A percentile compares a stretch with the other conserved stretches of the same genome.
Conservation (phyloP, 2,113 vertebrate genomes). For the Cynoglossus semilaevis region DNA sequence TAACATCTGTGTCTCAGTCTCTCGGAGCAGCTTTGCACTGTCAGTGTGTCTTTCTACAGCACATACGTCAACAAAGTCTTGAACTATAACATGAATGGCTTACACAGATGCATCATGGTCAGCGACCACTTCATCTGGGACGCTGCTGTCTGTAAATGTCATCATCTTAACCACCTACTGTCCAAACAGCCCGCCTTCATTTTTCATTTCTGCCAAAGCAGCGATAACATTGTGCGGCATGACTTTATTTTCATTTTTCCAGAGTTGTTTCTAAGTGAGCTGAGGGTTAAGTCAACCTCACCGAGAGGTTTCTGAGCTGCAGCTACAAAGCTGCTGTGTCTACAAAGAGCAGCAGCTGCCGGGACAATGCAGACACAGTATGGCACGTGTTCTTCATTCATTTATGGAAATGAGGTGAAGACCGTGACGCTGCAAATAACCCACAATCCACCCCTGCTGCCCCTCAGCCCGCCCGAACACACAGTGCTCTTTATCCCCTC, state of each 20-base stretch:
- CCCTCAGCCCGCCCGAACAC: constrained; percentile 13
- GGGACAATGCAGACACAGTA: constrained; percentile 31
- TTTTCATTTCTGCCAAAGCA: constrained; percentile 13
- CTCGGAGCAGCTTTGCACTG: no score
- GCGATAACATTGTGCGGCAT: no score
- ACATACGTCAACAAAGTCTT: no score
- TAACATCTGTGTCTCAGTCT: no score
- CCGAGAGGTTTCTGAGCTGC: constrained; percentile 1
- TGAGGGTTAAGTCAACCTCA: no score
- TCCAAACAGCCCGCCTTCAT: constrained; percentile 1
- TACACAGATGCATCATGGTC: constrained; percentile 3
- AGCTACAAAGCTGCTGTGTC: neutral
- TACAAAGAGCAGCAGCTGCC: constrained; percentile 54
- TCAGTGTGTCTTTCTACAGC: no score
- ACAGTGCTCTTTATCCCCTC: constrained; percentile 23
- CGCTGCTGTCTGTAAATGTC: constrained; percentile 19
- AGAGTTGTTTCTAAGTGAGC: no score
- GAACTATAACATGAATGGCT: constrained; percentile 1
- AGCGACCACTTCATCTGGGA: constrained; percentile 2
- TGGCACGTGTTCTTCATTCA: constrained; percentile 67
- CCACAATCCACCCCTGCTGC: constrained; percentile 12
- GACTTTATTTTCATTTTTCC: no score
- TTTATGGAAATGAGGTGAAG: constrained; percentile 61
- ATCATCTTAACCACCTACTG: constrained; percentile 14
- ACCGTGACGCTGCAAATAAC: constrained; percentile 52